Base-by-base conservation (phyloP, 2,113 vertebrate species). In the Quiscalus mexicanus region DNA sequence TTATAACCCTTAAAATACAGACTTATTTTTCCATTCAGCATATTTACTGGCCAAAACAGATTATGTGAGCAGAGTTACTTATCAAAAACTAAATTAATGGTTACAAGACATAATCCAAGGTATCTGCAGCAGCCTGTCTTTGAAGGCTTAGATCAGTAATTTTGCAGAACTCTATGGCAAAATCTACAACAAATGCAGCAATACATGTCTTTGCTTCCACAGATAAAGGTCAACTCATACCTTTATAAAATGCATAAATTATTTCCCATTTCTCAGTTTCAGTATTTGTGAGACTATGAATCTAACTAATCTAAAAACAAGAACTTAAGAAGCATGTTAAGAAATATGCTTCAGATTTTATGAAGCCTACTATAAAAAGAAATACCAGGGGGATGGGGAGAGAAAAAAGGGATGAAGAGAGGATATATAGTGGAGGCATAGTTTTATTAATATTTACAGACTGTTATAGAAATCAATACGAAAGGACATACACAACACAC, bases 331-430 rank as follows among this genome's bases (percentile, higher is more conserved):
- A 84, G 27, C 11, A 62, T 33, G 21, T 81, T 73, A 65, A 24
- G 49, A 90, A 84, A 31, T 10, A 63, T 31, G 22, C 2, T 69
- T 47, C 69, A 78, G 15, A 50, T 69, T 41, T 83, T 52, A 85
- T 56, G n/a, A 83, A 70, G 13, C 4, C 42, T 10, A 15, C 37
- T 33, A 59, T 6, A 39, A 65, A 81, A 75, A 79, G 11, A 87
- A 85, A 82, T 65, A 76, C 2, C 2, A 15, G 5, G 2, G 6
- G 3, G 1, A 2, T 27, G 10, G 28, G 10, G 13, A 77, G 14
- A 76, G 30, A 76, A 44, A 30, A 83, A 37, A 5, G 18, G 8
- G 5, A 39, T 67, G 47, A 78, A 62, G 41, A 86, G 7, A 86
- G 15, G 11, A 60, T 56, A 76, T 31, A 53, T 24, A 50, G 71